Evolutionary conservation across 1,140 invertebrate species (phyloP).

Genomic region (Proctacanthus coquilletti): DNA sequence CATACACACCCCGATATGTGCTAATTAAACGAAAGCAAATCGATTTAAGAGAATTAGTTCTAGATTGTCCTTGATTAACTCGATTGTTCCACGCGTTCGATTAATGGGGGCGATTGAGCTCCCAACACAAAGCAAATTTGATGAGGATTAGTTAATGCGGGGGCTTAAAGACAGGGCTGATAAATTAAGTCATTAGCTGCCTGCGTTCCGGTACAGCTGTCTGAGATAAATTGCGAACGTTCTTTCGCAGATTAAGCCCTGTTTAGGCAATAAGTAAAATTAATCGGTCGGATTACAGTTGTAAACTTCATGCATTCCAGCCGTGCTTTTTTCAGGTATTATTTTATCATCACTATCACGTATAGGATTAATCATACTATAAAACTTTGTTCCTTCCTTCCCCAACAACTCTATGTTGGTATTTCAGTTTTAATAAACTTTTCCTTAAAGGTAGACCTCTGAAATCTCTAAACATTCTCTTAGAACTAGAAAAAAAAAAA

Average conservation of each 20-base stretch:
- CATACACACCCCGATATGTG: too few species aligned
- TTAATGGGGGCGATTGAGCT: not conserved
- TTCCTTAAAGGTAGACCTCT: not conserved
- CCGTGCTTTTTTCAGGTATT: too few species aligned
- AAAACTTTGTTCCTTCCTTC: too few species aligned
- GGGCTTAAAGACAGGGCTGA: not conserved
- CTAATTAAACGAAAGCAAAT: too few species aligned
- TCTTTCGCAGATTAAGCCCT: not conserved
- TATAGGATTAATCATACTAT: too few species aligned
- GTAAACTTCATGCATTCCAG: not conserved
- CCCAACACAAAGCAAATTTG: not conserved
- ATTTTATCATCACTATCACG: too few species aligned
- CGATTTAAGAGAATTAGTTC: too few species aligned
- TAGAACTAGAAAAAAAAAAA: too few species aligned
- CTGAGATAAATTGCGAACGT: not conserved
- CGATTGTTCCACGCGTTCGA: too few species aligned
- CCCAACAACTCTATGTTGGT: not conserved
- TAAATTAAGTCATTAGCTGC: not conserved
- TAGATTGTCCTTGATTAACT: too few species aligned
- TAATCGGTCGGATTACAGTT: not conserved
- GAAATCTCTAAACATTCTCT: too few species aligned
- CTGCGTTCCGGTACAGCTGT: not conserved
- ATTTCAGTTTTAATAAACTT: not conserved
- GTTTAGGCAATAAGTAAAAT: not conserved
- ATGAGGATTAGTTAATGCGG: slow-evolving; percentile 1